Conservation (phyloP, 2,888 invertebrate genomes). For the Fissipunctia ypsillon region DNA sequence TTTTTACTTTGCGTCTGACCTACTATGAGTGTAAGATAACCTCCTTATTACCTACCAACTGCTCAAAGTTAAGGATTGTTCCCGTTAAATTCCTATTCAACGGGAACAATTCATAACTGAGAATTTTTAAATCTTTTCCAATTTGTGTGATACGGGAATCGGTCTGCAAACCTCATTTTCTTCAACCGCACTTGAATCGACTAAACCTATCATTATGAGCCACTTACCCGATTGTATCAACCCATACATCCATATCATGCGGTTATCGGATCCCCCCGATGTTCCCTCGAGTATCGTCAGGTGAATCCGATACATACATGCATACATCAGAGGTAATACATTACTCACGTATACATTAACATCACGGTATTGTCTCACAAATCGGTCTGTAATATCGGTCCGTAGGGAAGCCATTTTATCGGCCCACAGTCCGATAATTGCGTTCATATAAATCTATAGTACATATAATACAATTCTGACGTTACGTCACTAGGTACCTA, state of each 20-base stretch:
- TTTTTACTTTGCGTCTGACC: not conserved
- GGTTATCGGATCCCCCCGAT: conserved; percentile 5
- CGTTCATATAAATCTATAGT: conserved; percentile 22
- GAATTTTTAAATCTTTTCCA: not conserved
- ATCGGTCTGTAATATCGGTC: conserved; percentile 28
- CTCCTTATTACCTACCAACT: not conserved
- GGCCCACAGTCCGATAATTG: conserved; percentile 33
- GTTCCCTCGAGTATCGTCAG: conserved; percentile 15
- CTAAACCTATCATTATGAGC: conserved; percentile 5
- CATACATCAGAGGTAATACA: not conserved
- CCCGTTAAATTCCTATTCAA: too few species aligned
- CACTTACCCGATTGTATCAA: conserved; percentile 14
- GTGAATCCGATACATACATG: conserved; percentile 1
- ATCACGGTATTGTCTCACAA: conserved; percentile 37
- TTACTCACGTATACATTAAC: conserved; percentile 11
- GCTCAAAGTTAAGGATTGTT: not conserved
- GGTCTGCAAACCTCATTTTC: not conserved
- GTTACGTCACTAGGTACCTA: not conserved
- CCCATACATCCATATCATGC: conserved; percentile 8
- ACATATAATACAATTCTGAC: not conserved
- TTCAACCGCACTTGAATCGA: not conserved
- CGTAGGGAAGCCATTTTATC: conserved; percentile 26
- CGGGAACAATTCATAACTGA: not conserved
- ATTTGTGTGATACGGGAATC: not conserved
- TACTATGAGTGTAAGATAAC: not conserved